Evolutionary conservation across 2,113 vertebrate genomes (phyloP).

Genomic region (Sterna hirundo): DNA sequence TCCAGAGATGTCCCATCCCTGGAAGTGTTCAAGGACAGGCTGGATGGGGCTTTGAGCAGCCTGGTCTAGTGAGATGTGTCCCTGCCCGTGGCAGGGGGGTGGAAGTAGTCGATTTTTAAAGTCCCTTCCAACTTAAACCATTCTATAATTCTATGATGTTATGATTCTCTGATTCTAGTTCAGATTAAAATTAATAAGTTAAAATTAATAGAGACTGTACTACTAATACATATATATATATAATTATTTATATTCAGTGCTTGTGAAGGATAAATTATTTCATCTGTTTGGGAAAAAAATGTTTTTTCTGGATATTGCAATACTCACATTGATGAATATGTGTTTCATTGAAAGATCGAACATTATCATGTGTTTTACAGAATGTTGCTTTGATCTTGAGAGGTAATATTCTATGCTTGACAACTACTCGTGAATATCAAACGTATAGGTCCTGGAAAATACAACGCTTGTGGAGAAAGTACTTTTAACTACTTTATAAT

Average conservation of each 20-base stretch:
- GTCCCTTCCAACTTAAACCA: neutral
- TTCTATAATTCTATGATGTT: neutral
- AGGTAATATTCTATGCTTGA: neutral
- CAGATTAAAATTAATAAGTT: neutral
- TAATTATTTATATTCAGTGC: neutral
- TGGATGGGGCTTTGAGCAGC: too few relatives aligned
- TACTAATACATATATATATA: neutral
- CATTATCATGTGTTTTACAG: neutral
- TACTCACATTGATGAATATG: neutral
- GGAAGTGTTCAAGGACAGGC: neutral
- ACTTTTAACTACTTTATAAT: neutral
- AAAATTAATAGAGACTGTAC: neutral
- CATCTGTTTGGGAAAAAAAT: neutral
- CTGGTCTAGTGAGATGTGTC: too few relatives aligned
- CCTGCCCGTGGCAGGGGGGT: neutral
- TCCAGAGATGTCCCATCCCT: neutral
- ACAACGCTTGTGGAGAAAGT: neutral
- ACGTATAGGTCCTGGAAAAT: neutral
- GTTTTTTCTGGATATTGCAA: neutral
- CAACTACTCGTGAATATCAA: neutral
- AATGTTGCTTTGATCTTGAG: neutral
- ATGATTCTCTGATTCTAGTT: neutral
- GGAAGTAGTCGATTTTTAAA: neutral
- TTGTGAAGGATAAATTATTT: neutral
- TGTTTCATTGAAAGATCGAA: neutral